Evolutionary conservation across 1,140 invertebrate genomes (phyloP).

Genomic region (Monomorium pharaonis): DNA sequence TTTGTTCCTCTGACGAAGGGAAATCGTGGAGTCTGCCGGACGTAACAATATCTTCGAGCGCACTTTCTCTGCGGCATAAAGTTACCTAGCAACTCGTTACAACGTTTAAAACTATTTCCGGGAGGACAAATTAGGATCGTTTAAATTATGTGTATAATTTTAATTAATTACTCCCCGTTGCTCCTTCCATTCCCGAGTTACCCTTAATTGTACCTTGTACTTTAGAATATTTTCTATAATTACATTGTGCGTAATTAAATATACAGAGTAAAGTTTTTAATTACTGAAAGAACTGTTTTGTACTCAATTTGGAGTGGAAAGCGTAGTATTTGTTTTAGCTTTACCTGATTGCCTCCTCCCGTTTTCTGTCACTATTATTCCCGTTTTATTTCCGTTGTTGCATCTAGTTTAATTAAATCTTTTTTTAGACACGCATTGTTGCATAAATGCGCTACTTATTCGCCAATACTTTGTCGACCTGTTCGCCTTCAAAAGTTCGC

Average conservation of each 20-base stretch:
- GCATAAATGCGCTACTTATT: not conserved
- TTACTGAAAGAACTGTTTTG: not conserved
- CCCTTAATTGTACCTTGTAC: not conserved
- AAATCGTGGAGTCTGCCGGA: too few relatives aligned
- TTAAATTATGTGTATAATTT: not conserved
- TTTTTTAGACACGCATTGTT: not conserved
- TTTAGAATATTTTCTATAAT: not conserved
- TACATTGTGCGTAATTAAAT: not conserved
- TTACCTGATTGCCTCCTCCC: not conserved
- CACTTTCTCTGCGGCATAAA: not conserved
- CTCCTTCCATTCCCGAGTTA: not conserved
- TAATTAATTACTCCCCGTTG: not conserved
- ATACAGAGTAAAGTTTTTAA: not conserved
- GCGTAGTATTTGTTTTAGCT: not conserved
- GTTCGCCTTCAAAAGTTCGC: slow-evolving; percentile 24
- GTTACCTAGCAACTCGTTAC: not conserved
- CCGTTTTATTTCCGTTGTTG: not conserved
- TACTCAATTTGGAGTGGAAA: not conserved
- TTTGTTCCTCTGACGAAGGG: too few relatives aligned
- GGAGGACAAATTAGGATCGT: not conserved
- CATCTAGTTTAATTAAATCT: not conserved
- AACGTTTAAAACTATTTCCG: not conserved
- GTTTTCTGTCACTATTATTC: not conserved
- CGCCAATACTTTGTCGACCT: slow-evolving; percentile 3
- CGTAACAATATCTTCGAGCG: not conserved